Evolutionary conservation across 1,140 invertebrate species (phyloP), one percentile per base, ranked within the genome.

Genomic region (Coenobita brevimanus): DNA sequence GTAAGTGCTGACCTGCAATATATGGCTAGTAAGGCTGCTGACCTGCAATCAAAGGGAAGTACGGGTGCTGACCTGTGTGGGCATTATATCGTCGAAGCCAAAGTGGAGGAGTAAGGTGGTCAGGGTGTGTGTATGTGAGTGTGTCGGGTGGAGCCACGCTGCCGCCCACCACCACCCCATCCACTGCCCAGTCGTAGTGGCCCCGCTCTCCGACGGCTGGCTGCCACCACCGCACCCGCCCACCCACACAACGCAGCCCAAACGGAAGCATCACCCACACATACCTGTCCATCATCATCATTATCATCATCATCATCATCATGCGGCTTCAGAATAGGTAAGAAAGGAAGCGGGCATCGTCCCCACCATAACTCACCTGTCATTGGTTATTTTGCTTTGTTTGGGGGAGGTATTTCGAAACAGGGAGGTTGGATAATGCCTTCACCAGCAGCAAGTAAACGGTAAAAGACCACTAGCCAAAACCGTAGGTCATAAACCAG

Each of bases 161-260:
- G 1, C 89, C 89, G 21, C 89, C 93, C n/a, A 93, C 92, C 27
- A 93, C 90, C 27, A 94, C 86, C 27, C 92, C 92, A 84, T 94
- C 93, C 64, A 94, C 90, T 10, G 92, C 91, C 93, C 93, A 94
- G 90, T 94, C 93, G 46, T 88, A 88, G 60, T 30, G 78, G 24
- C 80, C 64, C 0, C 90, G 90, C 3, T 89, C 88, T 21, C 91
- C 91, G 54, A 89, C 90, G 71, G 91, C 90, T 3, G 92, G 92
- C 90, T 94, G 93, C 92, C 92, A 92, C 92, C 92, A 93, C n/a
- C 93, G 91, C 3, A 94, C 91, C 24, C 91, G 88, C 0, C 92
- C 92, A 3, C 92, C 93, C 57, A 91, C 90, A 41, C 89, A 91
- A 64, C 91, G 91, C 3, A 92, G 92, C 17, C 90, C 91, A 13